These are phyloP conservation scores for Eucriotettix oculatus DNA, from an alignment of 2,888 invertebrate species.

Conservation along the genomic window DNA sequence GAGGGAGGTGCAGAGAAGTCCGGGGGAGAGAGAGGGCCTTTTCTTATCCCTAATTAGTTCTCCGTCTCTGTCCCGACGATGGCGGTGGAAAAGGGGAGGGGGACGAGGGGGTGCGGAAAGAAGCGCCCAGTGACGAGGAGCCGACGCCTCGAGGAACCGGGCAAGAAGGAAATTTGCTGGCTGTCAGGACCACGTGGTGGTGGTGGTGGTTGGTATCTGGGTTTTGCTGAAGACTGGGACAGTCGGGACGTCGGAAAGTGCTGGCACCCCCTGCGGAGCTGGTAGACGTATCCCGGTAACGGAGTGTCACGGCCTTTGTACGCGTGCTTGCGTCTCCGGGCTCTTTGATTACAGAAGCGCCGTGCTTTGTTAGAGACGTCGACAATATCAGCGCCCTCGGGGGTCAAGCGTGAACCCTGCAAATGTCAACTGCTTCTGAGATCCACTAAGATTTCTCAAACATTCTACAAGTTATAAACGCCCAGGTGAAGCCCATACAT, in stretches of 20 bases:
- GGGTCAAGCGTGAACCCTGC: no score
- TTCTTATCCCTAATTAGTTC: conserved; percentile 24
- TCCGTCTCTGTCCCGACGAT: conserved; percentile 17
- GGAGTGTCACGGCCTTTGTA: no score
- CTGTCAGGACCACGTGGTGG: background rate
- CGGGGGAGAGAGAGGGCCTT: conserved; percentile 18
- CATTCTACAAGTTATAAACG: no score
- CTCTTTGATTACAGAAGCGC: no score
- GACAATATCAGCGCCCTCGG: no score
- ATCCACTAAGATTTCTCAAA: no score
- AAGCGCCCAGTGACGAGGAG: conserved; percentile 5
- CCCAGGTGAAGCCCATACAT: no score
- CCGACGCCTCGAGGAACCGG: background rate
- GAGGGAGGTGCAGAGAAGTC: conserved; percentile 6
- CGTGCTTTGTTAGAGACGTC: no score
- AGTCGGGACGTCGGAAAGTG: background rate
- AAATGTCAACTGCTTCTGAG: no score
- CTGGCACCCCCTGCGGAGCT: background rate
- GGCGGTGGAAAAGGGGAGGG: background rate
- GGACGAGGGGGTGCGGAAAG: background rate
- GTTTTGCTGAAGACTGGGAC: background rate
- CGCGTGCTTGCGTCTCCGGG: no score
- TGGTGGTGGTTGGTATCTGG: background rate
- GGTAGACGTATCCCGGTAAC: no score
- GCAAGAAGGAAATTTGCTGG: conserved; percentile 10